Base-by-base conservation (phyloP, 2,888 invertebrate species). In the Parnassius glacialis region DNA sequence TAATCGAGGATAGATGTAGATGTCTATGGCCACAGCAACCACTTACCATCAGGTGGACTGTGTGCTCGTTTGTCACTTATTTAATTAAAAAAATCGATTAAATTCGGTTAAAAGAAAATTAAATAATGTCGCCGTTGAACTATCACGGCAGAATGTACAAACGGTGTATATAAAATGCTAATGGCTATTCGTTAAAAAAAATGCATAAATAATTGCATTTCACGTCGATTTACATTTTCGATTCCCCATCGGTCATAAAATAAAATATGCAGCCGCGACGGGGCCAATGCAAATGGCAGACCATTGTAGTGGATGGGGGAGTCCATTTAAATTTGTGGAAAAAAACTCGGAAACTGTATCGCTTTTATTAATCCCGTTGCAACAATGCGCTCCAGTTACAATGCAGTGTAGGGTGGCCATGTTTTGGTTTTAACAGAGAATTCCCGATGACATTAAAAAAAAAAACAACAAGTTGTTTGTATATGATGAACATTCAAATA, bases 271-370 rank as follows among this genome's bases (percentile, higher is more conserved):
- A 70, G 68, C 74, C 73, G 48, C 48, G 48, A 70, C 75, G 69
- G 71, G 73, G 71, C 69, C 74, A 80, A 89, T 89, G 90, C 89
- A 90, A 89, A 90, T 90, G 79, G 69, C 66, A 57, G 70, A 75
- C 76, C 82, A 80, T 83, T 84, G 75, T 78, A 78, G 74, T 66
- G 41, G 66, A 71, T 68, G 72, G 84, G 88, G 61, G 84, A 81
- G 73, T 79, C 84, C 86, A 88, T 90, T 90, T 85, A 90, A 90
- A 90, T 87, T 90, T 87, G 78, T 83, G 76, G 71, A 79, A 82
- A 88, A n/a, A 86, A 87, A 88, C 71, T 72, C 70, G 76, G 82
- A 88, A 89, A 88, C 82, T 87, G 87, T 90, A 90, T 85, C 90
- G 90, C 83, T 85, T 87, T 85, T 85, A 88, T 85, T 83, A 80